Percentiles rank a stretch among this genome's conserved stretches.
Conservation (phyloP, 2,888 invertebrate species). For the Latrodectus hesperus region DNA sequence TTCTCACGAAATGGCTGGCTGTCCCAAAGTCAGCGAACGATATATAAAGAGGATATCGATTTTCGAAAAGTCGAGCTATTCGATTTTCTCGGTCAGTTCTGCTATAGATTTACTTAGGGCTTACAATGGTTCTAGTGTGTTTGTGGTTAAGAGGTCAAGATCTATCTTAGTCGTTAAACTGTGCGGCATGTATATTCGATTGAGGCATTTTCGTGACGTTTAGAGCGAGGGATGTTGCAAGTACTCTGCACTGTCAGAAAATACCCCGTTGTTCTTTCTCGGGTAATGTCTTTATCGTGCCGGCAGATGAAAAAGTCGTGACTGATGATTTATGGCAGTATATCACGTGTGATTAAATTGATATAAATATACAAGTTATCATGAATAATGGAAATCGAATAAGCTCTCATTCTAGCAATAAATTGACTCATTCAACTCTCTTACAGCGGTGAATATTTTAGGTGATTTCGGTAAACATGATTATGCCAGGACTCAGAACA, state of each 20-base stretch:
- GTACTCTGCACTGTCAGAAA: background rate
- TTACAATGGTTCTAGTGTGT: background rate
- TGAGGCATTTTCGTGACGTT: constrained; percentile 30
- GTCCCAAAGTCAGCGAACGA: constrained; percentile 11
- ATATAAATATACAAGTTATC: background rate
- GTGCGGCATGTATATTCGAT: constrained; percentile 18
- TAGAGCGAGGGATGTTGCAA: constrained; percentile 8
- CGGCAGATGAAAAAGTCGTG: constrained; percentile 27
- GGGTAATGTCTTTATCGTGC: constrained; percentile 48
- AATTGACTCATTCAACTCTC: background rate
- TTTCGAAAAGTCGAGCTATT: constrained; percentile 29
- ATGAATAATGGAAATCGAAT: background rate
- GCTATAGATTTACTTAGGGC: background rate
- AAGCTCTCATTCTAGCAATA: background rate
- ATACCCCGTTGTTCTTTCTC: constrained; percentile 4
- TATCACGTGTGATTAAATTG: background rate
- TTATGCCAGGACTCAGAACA: too few species aligned
- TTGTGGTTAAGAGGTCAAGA: constrained; percentile 23
- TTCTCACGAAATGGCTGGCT: constrained; percentile 32
- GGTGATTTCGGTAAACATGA: too few species aligned
- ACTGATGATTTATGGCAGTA: constrained; percentile 16
- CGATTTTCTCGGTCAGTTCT: constrained; percentile 5
- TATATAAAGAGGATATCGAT: constrained; percentile 33
- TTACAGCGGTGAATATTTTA: too few species aligned
- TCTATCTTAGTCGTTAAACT: constrained; percentile 23